Evolutionary conservation across 2,888 invertebrate genomes (phyloP).

Genomic region (Drosophila mimica): DNA sequence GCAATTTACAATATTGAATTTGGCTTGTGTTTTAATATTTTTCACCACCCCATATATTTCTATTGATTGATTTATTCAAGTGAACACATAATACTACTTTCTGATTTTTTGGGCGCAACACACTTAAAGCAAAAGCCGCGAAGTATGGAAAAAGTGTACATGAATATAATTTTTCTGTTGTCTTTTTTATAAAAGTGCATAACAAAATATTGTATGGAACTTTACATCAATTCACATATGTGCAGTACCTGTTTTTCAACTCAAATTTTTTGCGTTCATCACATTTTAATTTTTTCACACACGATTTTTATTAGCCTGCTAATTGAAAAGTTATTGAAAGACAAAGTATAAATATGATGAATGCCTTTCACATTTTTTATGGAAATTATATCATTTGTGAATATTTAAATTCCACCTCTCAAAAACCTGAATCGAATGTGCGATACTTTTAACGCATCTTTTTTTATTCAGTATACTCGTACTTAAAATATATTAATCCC

Average conservation of each 20-base stretch:
- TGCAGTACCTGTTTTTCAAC: not conserved
- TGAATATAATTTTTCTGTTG: not conserved
- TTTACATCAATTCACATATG: not conserved
- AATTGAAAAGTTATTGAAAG: conserved; percentile 1
- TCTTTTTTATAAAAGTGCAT: conserved; percentile 19
- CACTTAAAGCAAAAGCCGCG: conserved; percentile 19
- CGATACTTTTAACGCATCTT: not conserved
- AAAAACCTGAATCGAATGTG: not conserved
- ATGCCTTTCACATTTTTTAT: not conserved
- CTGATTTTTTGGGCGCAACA: conserved; percentile 15
- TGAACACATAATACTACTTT: conserved; percentile 38
- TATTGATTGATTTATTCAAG: conserved; percentile 66
- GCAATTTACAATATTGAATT: conserved; percentile 38
- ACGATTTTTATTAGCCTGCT: not conserved
- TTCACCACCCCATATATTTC: conserved; percentile 41
- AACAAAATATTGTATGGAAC: conserved; percentile 1
- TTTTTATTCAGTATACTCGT: not conserved
- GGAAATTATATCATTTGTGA: too few relatives aligned
- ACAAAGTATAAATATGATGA: not conserved
- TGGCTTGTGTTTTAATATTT: conserved; percentile 51
- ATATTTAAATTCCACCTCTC: not conserved
- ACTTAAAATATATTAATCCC: not conserved
- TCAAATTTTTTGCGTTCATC: conserved; percentile 20
- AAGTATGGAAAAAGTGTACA: conserved; percentile 19
- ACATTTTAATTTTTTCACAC: not conserved